Base-by-base conservation (phyloP, 2,797 vertebrate species). In the Poeciliopsis gracilis region DNA sequence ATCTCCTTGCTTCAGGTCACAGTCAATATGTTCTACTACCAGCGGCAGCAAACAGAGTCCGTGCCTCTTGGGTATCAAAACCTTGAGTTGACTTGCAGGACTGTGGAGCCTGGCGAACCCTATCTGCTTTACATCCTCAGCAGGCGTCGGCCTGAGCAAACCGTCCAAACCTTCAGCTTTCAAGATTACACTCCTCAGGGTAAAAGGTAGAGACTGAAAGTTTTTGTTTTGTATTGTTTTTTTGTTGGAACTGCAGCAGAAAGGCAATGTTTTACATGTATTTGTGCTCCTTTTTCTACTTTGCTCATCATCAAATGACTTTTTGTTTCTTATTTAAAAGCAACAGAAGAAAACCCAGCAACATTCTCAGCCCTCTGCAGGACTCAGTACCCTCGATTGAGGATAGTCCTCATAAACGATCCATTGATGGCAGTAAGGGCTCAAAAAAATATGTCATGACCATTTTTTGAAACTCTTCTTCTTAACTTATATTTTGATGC, bases 11-110 rank as follows among this genome's bases (percentile, higher is more conserved):
- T 0, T 5, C 89, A 99, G 98, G 96, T 93, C 78, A 97, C 97
- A 0, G 92, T 98, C 86, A 97, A 97, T 93, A 97, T 99, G 94
- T 97, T 99, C 81, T 89, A 93, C 89, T 95, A 93, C 84, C 95
- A 97, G 72, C 93, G 95, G 23, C 87, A 92, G 28, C 97, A 98
- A 91, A 95, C 94, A 0, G 97, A 98, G 76, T 45, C 82, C 0
- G 86, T 97, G 23, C 97, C 97, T 0, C 85, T 92, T 1, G 95
- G 94, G 0, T 99, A 97, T 81, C 91, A 95, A 5, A 92, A 95
- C 83, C 90, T 99, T 88, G 94, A 96, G 0, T 36, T 96, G 84
- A 95, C 95, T 4, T 97, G 97, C 87, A 91, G 91, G 11, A 96
- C 96, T 0, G 95, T 96, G 74, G 96, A 96, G 83, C 95, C 95